Percentiles rank a stretch among this genome's conserved stretches.
Conservation (phyloP, 2,797 vertebrate species). For the Catharus ustulatus region DNA sequence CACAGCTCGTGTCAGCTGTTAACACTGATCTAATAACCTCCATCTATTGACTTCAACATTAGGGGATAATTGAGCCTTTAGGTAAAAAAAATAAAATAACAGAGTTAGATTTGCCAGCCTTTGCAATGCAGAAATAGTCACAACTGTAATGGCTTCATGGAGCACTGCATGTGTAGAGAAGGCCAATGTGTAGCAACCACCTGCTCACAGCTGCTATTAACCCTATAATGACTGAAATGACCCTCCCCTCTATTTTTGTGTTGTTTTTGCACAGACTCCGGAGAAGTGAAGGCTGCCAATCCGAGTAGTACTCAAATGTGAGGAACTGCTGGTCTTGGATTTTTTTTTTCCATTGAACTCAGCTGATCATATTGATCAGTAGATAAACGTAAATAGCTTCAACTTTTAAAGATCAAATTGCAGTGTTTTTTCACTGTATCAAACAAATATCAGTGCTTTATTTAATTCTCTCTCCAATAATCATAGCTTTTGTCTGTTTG, state of each 20-base stretch:
- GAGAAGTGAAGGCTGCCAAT: conserved; percentile 90
- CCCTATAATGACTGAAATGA: conserved; percentile 82
- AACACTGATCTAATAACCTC: conserved; percentile 74
- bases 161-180: conserved; percentile 77
- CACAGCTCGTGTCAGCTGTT: conserved; percentile 76
- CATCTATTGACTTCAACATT: conserved; percentile 66
- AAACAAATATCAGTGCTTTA: conserved; percentile 88
- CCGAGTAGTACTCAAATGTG: conserved; percentile 85
- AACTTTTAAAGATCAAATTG: conserved; percentile 84
- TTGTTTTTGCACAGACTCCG: conserved; percentile 86
- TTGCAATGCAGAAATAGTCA: conserved; percentile 71
- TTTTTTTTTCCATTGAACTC: conserved; percentile 85
- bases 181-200: conserved; percentile 76
- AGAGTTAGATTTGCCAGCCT: conserved; percentile 60
- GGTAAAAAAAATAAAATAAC: conserved; percentile 41
- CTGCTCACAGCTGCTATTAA: conserved; percentile 82
- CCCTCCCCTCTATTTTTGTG: conserved; percentile 77
- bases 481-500: conserved; percentile 85
- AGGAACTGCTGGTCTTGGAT: conserved; percentile 85
- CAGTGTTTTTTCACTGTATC: conserved; percentile 97
- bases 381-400: conserved; percentile 87
- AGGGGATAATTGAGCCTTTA: conserved; percentile 67
- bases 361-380: conserved; percentile 99
- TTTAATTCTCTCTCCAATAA: conserved; percentile 85
- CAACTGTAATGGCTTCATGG: conserved; percentile 72